Base-by-base conservation (phyloP, 2,797 vertebrate genomes). In the Galagoides demidoff region DNA sequence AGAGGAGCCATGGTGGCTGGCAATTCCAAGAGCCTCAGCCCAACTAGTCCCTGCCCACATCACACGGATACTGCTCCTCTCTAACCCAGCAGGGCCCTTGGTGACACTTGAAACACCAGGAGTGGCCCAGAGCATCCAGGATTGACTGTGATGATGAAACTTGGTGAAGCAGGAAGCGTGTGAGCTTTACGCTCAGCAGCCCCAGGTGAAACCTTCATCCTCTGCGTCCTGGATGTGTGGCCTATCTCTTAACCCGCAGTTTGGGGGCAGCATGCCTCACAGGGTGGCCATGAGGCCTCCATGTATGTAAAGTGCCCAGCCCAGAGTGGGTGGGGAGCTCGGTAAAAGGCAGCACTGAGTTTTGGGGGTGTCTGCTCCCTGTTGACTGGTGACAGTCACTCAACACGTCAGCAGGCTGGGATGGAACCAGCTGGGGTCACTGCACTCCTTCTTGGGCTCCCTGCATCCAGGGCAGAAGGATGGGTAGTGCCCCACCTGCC, bases 381-480 rank as follows among this genome's bases (percentile, higher is more conserved):
- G 57, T 16, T 6, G 68, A 37, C 76, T 91, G 70, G 12, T 52
- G 74, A 49, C 61, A 52, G 59, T 23, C 14, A 7, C 66, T 31
- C n/a, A 11, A 9, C 1, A 59, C 37, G 10, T 52, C 89, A 34
- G 55, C 9, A 43, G 34, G 45, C 34, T 52, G 37, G 11, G 17
- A 37, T 0, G 0, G 57, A 39, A 52, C 23, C 0, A 3, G n/a
- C 29, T 34, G 37, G 3, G 27, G 76, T 16, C 2, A 3, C 29
- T 6, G 37, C 29, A 14, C 13, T 43, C 25, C 57, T 64, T 37
- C 70, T 1, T 6, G 45, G 61, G 82, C 25, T 86, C 45, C 37
- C 43, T 16, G 19, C 0, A 16, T 12, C 63, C 31, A 20, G 49
- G 13, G 39, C 29, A 84, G 68, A 43, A 77, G 25, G 19, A 2